Evolutionary conservation across 2,797 vertebrate species (phyloP).

Genomic region (Macropus fuliginosus): DNA sequence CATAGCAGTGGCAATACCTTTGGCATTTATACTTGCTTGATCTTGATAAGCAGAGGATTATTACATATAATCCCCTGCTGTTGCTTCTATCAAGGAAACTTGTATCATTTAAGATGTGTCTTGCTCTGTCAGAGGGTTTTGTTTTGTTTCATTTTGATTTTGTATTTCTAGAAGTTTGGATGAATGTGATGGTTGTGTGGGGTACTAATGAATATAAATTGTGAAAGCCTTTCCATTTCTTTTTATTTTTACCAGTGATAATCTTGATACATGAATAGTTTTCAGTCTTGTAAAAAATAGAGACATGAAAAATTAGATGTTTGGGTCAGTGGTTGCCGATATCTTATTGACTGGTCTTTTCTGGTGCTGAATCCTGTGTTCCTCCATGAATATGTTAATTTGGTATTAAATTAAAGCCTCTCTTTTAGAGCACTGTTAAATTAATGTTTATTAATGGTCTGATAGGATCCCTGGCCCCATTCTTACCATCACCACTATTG

Average conservation of each 20-base stretch:
- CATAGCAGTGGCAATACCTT: background rate
- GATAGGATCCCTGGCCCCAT: background rate
- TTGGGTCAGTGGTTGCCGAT: background rate
- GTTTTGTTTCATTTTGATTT: background rate
- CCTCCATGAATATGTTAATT: background rate
- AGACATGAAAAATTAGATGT: background rate
- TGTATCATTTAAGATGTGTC: background rate
- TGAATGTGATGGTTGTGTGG: background rate
- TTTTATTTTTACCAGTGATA: background rate
- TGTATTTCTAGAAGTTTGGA: background rate
- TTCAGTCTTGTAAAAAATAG: background rate
- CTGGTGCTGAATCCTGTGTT: background rate
- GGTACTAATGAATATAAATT: background rate
- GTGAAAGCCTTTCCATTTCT: background rate
- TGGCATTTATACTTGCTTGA: background rate
- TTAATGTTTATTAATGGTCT: background rate
- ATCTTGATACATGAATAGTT: background rate
- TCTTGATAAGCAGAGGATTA: background rate
- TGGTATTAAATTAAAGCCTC: background rate
- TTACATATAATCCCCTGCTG: background rate
- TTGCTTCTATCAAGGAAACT: background rate
- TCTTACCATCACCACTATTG: background rate
- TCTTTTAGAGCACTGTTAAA: background rate
- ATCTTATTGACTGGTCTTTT: background rate
- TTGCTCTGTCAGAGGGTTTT: background rate